Evolutionary conservation across 2,888 invertebrate genomes (phyloP).

Genomic region (Bursaphelenchus okinawaensis): DNA sequence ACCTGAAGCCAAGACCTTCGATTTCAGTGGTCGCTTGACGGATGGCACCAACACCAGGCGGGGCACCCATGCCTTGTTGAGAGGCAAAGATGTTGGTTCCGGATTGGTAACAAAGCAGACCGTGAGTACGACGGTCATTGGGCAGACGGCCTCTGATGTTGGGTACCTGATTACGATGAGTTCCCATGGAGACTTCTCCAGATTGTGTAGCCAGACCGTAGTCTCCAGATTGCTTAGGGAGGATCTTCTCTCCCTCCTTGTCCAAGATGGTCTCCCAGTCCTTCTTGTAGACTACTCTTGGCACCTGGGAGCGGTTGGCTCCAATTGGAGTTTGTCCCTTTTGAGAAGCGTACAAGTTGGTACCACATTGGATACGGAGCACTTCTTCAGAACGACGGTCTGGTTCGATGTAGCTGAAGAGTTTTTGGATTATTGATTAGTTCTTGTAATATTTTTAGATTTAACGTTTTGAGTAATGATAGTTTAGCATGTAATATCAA

Average conservation of each 20-base stretch:
- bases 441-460: not conserved
- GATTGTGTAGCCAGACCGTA: conserved; percentile 54
- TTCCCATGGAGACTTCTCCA: conserved; percentile 48
- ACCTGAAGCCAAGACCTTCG: conserved; percentile 52
- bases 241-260: conserved; percentile 55
- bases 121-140: conserved; percentile 54
- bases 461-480: conserved; percentile 2
- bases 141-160: conserved; percentile 56
- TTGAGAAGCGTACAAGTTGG: conserved; percentile 57
- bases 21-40: conserved; percentile 55
- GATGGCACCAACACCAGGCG: conserved; percentile 49
- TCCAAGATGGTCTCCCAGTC: conserved; percentile 56
- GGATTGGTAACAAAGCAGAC: conserved; percentile 56
- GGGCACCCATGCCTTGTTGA: conserved; percentile 52
- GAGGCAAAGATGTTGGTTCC: conserved; percentile 57
- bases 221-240: conserved; percentile 57
- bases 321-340: conserved; percentile 55
- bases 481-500: not conserved
- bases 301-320: conserved; percentile 48
- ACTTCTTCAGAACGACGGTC: conserved; percentile 52
- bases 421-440: not conserved
- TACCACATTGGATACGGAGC: conserved; percentile 47
- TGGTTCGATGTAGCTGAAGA: conserved; percentile 50
- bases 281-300: conserved; percentile 52
- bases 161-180: conserved; percentile 55